phyloP scores from a whole-genome alignment of 2,888 invertebrate genomes.

The Orthosia gracilis region DNA sequence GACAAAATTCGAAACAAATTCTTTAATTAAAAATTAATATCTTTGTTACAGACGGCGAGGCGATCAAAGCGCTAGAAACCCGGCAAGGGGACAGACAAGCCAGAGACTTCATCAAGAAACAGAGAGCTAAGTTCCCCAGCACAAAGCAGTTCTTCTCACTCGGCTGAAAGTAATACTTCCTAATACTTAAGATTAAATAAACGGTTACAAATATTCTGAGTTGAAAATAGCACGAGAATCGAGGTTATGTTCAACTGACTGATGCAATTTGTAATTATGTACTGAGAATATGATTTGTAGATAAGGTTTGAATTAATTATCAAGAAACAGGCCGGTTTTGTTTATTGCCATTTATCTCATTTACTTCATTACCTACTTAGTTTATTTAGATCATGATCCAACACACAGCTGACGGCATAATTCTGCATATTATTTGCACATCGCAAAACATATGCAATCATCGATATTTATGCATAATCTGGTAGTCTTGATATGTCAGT shows the following conservation, averaged over 20 bases:
- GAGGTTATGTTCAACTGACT: neutral
- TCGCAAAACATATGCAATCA: slow-evolving; percentile 29
- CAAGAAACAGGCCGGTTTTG: neutral
- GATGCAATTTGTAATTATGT: neutral
- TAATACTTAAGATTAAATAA: slow-evolving; percentile 33
- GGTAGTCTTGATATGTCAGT: slow-evolving; percentile 1
- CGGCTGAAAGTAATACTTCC: slow-evolving; percentile 72
- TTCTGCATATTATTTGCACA: slow-evolving; percentile 31
- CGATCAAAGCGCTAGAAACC: slow-evolving; percentile 94
- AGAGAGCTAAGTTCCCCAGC: slow-evolving; percentile 92
- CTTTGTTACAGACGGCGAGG: slow-evolving; percentile 91
- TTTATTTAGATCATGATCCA: slow-evolving; percentile 12
- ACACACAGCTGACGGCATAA: slow-evolving; percentile 1
- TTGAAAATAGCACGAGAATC: slow-evolving; percentile 18
- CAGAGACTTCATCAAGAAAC: slow-evolving; percentile 96
- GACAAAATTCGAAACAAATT: fast-evolving
- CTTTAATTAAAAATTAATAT: neutral
- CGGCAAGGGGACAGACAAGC: slow-evolving; percentile 97
- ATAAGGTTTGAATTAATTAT: neutral
- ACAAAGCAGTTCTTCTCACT: slow-evolving; percentile 86
- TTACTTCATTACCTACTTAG: slow-evolving; percentile 3
- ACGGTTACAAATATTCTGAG: slow-evolving; percentile 19
- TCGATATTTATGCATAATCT: slow-evolving; percentile 40
- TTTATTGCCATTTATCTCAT: slow-evolving; percentile 5
- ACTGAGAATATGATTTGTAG: neutral